These are phyloP conservation scores for Patiria miniata DNA, from an alignment of 35 echinoderm and acorn worm species.

Conservation along the genomic window DNA sequence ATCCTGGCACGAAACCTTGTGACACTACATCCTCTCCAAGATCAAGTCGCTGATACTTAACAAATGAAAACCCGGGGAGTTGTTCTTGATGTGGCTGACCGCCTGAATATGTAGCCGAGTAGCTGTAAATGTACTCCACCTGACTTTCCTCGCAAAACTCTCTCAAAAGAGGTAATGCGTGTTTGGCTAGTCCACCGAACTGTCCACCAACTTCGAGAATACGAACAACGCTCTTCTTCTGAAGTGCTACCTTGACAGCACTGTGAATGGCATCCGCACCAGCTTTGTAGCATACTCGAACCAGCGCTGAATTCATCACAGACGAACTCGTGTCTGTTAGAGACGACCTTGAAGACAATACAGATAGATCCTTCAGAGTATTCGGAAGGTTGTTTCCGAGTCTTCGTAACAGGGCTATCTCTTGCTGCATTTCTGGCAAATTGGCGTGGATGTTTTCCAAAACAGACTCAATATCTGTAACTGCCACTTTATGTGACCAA, in stretches of 20 bases:
- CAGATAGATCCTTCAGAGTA: background rate
- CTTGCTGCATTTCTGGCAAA: background rate
- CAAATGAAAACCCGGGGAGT: slow-evolving; percentile 56
- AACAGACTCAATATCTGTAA: background rate
- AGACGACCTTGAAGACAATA: no score
- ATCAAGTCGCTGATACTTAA: slow-evolving; percentile 90
- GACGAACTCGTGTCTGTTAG: no score
- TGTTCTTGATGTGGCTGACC: slow-evolving; percentile 67
- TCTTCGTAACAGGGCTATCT: background rate
- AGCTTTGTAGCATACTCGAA: slow-evolving; percentile 64
- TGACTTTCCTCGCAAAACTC: slow-evolving; percentile 59
- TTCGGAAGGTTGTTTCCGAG: background rate
- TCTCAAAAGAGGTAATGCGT: slow-evolving; percentile 64
- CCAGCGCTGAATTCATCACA: no score
- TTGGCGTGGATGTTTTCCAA: background rate
- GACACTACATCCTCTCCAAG: slow-evolving; percentile 70
- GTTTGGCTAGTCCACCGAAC: slow-evolving; percentile 69
- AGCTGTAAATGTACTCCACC: slow-evolving; percentile 72
- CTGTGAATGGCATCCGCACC: slow-evolving; percentile 61
- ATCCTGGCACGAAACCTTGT: slow-evolving; percentile 79
- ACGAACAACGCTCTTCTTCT: slow-evolving; percentile 64
- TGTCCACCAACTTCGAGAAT: slow-evolving; percentile 82
- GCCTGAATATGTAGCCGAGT: slow-evolving; percentile 65
- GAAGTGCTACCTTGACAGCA: slow-evolving; percentile 62
- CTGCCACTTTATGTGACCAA: background rate